phyloP scores from a whole-genome alignment of 2,113 vertebrate species.

The Burhinus bistriatus region DNA sequence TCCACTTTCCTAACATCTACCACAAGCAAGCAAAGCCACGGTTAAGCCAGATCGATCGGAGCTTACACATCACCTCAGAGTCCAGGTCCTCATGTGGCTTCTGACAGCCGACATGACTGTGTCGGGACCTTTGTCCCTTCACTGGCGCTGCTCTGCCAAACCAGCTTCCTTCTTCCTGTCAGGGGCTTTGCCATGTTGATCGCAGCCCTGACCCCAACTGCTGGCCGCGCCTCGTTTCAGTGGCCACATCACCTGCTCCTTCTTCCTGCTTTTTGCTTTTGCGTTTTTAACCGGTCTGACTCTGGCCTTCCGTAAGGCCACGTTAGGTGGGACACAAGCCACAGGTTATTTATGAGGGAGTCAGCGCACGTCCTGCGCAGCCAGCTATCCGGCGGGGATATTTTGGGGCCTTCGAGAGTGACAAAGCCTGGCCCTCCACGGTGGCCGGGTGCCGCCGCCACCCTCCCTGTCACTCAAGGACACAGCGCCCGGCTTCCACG shows the following conservation, averaged over 20 bases:
- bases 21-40: background rate
- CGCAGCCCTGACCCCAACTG: background rate
- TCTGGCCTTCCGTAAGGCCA: accelerated
- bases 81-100: background rate
- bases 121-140: background rate
- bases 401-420: background rate
- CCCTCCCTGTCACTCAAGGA: background rate
- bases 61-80: background rate
- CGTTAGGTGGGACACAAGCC: background rate
- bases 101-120: background rate
- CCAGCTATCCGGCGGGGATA: accelerated
- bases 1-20: background rate
- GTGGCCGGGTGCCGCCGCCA: background rate
- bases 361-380: background rate
- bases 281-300: background rate
- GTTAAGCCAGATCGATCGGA: background rate
- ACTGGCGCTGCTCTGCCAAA: background rate
- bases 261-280: background rate
- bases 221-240: background rate
- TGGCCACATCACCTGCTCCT: background rate
- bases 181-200: background rate
- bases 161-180: background rate
- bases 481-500: background rate
- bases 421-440: background rate
- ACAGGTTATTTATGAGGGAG: background rate